A percentile compares a stretch with the other conserved stretches of the same genome.
Conservation (phyloP, 1,140 invertebrate genomes). For the Myzus persicae region DNA sequence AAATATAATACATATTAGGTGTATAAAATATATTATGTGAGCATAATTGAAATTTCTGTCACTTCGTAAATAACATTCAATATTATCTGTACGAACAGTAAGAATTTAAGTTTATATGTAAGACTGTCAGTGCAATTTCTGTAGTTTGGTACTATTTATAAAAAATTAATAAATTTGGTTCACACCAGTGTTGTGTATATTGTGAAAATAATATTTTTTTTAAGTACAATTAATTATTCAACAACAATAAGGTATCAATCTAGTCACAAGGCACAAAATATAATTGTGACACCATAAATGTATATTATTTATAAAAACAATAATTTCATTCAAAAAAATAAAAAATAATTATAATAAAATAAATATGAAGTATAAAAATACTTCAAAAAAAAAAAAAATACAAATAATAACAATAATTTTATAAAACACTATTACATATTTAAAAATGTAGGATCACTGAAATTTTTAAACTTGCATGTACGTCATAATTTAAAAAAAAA, state of each 20-base stretch:
- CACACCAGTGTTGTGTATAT: background rate
- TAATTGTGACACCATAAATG: conserved; percentile 3
- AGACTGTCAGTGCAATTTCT: background rate
- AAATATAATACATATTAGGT: background rate
- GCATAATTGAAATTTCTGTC: background rate
- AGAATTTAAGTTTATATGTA: background rate
- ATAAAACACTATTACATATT: conserved; percentile 30
- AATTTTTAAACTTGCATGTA: background rate
- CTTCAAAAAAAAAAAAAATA: background rate
- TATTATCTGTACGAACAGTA: background rate
- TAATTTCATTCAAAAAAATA: conserved; percentile 14
- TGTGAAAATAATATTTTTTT: background rate
- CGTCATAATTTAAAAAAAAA: background rate
- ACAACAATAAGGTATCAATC: background rate
- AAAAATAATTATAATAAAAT: conserved; percentile 23
- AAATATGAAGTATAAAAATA: conserved; percentile 27
- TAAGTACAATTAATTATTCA: background rate
- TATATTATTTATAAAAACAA: conserved; percentile 27
- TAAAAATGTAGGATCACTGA: background rate
- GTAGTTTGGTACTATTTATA: background rate
- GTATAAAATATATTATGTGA: background rate
- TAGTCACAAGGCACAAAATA: background rate
- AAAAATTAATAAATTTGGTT: background rate
- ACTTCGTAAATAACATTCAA: background rate
- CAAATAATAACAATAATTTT: conserved; percentile 44